phyloP scores from a whole-genome alignment of 2,888 invertebrate species.

The Dioctria rufipes region DNA sequence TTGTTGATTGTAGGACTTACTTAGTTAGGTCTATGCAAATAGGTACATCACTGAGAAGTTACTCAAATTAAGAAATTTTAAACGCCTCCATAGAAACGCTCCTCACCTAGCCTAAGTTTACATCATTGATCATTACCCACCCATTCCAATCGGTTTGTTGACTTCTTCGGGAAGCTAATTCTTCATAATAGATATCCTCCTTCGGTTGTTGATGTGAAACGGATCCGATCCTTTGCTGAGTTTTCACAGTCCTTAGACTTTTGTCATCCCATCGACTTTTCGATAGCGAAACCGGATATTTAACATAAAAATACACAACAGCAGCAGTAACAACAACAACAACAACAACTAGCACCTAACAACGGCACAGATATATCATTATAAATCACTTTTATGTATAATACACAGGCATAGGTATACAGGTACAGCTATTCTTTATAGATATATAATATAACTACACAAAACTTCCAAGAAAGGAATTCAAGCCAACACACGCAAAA shows the following conservation, averaged over 20 bases:
- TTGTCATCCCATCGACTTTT: constrained; percentile 20
- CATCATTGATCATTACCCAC: constrained; percentile 10
- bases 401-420: constrained; percentile 4
- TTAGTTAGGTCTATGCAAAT: too few species aligned
- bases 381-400: constrained; percentile 33
- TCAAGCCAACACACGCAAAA: constrained; percentile 4
- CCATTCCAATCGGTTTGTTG: constrained; percentile 12
- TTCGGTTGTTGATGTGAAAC: neutral
- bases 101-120: neutral
- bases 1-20: too few species aligned
- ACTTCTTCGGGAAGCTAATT: neutral
- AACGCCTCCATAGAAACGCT: neutral
- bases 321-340: too few species aligned
- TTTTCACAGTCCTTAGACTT: constrained; percentile 36
- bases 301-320: constrained; percentile 32
- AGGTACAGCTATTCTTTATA: neutral
- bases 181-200: constrained; percentile 3
- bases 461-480: constrained; percentile 6
- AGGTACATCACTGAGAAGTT: too few species aligned
- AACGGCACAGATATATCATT: constrained; percentile 23
- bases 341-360: constrained; percentile 24
- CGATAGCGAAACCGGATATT: constrained; percentile 22
- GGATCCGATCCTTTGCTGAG: constrained; percentile 7
- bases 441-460: constrained; percentile 2
- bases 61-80: neutral